Evolutionary conservation across 2,797 vertebrate species (phyloP), one percentile per base, ranked within the genome.

Genomic region (Zenarchopterus dispar): DNA sequence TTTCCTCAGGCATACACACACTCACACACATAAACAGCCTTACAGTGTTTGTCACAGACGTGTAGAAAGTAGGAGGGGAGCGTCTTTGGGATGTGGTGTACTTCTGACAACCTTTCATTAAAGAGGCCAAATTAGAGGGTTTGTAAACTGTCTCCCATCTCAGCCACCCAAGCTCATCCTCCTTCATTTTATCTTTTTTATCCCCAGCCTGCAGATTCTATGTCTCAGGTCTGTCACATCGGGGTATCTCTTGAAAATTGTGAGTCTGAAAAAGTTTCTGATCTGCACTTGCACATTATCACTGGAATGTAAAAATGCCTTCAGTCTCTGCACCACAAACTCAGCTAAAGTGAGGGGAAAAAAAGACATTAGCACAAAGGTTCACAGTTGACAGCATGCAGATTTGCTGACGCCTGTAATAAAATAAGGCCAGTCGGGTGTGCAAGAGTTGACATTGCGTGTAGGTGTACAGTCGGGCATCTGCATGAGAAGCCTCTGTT

Each of bases 31-130:
- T 50, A 43, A 50, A 59, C 57, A 55, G 52, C 58, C 57, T 73
- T 76, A 24, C 21, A 65, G 28, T 50, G 48, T 62, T 56, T 72
- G 22, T 67, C 45, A 66, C 67, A 69, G 70, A 75, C 67, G 44
- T 51, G 65, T 59, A 43, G 54, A 76, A 84, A 85, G 64, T 65
- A 73, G 73, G 68, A 87, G 77, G 77, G 64, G 67, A 84, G 75
- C 64, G 75, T 77, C 81, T 89, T 88, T 80, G 50, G 71, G 59
- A 80, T 67, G 73, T 46, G 82, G 77, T 70, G 69, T 77, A 68
- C 82, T 67, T 76, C 71, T 88, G 88, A 91, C 90, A 93, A 84
- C 89, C 85, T 84, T 85, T 88, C 80, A 93, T 93, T 91, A 90
- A 81, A 80, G 52, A 71, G 56, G 62, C 71, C 66, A 91, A 92